Base-by-base conservation (phyloP, 2,797 vertebrate species). In the Eptatretus atami region DNA sequence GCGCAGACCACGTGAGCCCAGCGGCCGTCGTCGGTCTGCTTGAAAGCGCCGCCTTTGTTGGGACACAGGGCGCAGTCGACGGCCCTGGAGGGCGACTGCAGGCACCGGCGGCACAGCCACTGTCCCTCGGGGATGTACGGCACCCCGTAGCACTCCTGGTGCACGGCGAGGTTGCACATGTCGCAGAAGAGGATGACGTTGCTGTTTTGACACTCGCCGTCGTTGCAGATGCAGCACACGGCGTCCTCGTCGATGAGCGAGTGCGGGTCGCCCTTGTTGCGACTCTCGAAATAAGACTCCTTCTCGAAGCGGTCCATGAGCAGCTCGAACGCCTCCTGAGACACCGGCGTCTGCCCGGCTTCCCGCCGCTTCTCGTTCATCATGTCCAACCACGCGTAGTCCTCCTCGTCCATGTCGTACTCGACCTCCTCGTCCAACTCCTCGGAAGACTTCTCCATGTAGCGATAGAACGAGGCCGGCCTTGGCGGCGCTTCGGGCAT, bases 181-280 rank as follows among this genome's bases (percentile, higher is more conserved):
- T 98, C 92, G 6, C 92, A 98, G 75, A 98, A 98, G 64, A 98
- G 80, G 75, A 98, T 98, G 66, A 98, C 92, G 0, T 98, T 98
- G 77, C 90, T 98, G 75, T 88, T 98, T 79, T 98, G 90, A 71
- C 92, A 98, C 72, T 96, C 88, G 12, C 92, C 92, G 0, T 96
- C 90, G 0, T 96, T 95, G 69, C 90, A 96, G 75, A 99, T 99
- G 71, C 92, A 99, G 73, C 92, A 99, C 64, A 96, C 92, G 0
- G 92, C 90, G 1, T 96, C 92, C 72, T 95, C 88, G 0, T 95
- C 92, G 44, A 98, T 92, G 61, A 99, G 72, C 11, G 88, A 78
- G 0, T 82, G 93, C 44, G 90, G 92, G 72, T 96, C 92, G 0
- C 85, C 84, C 77, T 98, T 98, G 72, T 98, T 96, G 76, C 96